Evolutionary conservation across 2,797 vertebrate genomes (phyloP).

Genomic region (Acanthurus leucopareius): DNA sequence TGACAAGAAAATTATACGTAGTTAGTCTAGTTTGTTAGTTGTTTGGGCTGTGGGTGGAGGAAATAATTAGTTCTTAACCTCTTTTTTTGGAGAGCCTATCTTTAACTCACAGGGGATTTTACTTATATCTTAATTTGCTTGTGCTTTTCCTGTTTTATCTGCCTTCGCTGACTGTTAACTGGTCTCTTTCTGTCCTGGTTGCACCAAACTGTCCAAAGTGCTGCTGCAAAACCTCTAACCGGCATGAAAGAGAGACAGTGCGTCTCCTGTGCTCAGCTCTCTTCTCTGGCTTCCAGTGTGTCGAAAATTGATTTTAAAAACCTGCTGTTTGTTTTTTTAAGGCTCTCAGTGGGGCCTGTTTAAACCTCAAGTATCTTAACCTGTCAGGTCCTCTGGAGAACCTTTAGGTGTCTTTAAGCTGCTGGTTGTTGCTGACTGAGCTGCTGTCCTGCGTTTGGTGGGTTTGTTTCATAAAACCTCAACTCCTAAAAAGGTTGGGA

Average conservation of each 20-base stretch:
- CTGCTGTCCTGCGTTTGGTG: neutral
- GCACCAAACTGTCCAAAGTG: constrained; percentile 15
- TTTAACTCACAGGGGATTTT: neutral
- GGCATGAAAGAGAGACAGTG: neutral
- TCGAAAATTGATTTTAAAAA: constrained; percentile 25
- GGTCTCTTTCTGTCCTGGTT: constrained; percentile 5
- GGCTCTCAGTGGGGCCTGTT: neutral
- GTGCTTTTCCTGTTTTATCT: neutral
- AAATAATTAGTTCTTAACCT: no score
- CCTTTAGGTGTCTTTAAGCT: neutral
- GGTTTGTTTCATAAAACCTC: neutral
- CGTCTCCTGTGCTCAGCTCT: neutral
- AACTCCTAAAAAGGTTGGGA: no score
- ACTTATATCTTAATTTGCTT: neutral
- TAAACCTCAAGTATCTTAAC: constrained; percentile 1
- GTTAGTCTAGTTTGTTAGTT: no score
- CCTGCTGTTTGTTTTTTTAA: constrained; percentile 18
- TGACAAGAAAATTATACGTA: constrained; percentile 3
- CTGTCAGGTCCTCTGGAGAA: neutral
- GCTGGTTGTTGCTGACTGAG: neutral
- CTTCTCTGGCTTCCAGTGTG: neutral
- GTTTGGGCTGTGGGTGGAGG: no score
- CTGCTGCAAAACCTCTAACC: constrained; percentile 7
- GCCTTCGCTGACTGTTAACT: neutral
- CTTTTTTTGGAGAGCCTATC: no score